Conservation (phyloP, 1,140 invertebrate species). For the Drosophila pallidifrons region DNA sequence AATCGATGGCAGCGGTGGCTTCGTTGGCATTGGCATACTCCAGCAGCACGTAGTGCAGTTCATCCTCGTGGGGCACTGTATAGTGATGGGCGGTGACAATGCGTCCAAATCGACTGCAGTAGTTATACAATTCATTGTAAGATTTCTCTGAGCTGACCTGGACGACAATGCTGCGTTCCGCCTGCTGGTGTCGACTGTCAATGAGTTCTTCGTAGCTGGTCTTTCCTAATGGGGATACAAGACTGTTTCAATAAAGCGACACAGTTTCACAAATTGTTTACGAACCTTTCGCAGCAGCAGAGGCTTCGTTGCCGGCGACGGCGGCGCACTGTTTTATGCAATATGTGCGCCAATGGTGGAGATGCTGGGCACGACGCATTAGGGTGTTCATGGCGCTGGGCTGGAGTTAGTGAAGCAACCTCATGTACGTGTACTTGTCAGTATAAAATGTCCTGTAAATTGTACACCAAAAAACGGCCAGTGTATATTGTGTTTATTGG, state of each 20-base stretch:
- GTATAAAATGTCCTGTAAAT: conserved; percentile 20
- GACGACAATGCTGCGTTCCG: conserved; percentile 86
- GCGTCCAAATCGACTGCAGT: conserved; percentile 87
- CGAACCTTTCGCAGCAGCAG: conserved; percentile 17
- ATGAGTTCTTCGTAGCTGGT: conserved; percentile 71
- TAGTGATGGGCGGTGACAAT: conserved; percentile 89
- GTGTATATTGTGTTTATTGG: conserved; percentile 37
- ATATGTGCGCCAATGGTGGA: conserved; percentile 61
- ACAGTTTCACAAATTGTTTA: conserved; percentile 17
- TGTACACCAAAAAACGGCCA: conserved; percentile 2
- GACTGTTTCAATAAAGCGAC: too few relatives aligned
- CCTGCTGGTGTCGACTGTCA: conserved; percentile 62
- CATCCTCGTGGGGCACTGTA: conserved; percentile 84
- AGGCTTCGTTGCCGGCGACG: conserved; percentile 31
- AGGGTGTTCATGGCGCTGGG: conserved; percentile 60
- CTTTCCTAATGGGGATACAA: conserved; percentile 34
- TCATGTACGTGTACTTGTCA: conserved; percentile 39
- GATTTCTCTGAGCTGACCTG: conserved; percentile 88
- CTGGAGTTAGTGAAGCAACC: conserved; percentile 13
- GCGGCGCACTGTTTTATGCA: conserved; percentile 61
- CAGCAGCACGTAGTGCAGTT: conserved; percentile 88
- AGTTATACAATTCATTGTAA: conserved; percentile 87
- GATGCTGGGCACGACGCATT: conserved; percentile 54
- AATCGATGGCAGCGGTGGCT: conserved; percentile 84
- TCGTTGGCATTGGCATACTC: conserved; percentile 87